Base-by-base conservation (phyloP, 2,888 invertebrate species). In the Erebia aethiops region DNA sequence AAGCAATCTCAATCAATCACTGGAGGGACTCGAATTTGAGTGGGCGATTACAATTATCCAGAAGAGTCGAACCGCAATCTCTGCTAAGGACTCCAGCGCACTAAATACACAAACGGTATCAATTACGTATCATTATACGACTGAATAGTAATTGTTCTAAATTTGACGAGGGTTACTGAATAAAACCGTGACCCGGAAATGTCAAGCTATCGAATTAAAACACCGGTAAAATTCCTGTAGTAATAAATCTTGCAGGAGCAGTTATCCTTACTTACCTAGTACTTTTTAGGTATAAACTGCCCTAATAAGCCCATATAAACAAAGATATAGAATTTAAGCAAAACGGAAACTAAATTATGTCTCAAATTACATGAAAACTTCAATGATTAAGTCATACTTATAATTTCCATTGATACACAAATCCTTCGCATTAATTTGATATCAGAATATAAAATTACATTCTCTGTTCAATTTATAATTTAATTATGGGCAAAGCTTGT, bases 181-280 rank as follows among this genome's bases (percentile, higher is more conserved):
- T 64, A 58, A 69, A 57, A 49, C 11, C 56, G 13, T 43, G 35
- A 63, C 26, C 51, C 46, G 57, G 26, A 69, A 57, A 69, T 57
- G 69, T 64, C 64, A 64, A 51, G 35, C 41, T 14, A 58, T 69
- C 41, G 58, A 69, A 69, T 35, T n/a, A 57, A 54, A 69, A 64
- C 51, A 58, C 57, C 35, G 51, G 56, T 51, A 57, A 57, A 26
- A 57, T 51, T 68, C 9, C 18, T 21, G 43, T 18, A 46, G 61
- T 68, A 16, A 56, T 62, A 68, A 62, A 68, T 54, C 43, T 62
- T 21, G n/a, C 43, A 41, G 54, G n/a, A 54, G 43, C 43, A 35
- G 7, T 13, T 0, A n/a, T 43, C 43, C 61, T 46, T 14, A 60
- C 35, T 60, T 46, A 21, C 61, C n/a, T n/a, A n/a, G n/a, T 11